These are phyloP conservation scores for Oryzias curvinotus DNA, from an alignment of 2,113 vertebrate genomes.

Conservation along the genomic window DNA sequence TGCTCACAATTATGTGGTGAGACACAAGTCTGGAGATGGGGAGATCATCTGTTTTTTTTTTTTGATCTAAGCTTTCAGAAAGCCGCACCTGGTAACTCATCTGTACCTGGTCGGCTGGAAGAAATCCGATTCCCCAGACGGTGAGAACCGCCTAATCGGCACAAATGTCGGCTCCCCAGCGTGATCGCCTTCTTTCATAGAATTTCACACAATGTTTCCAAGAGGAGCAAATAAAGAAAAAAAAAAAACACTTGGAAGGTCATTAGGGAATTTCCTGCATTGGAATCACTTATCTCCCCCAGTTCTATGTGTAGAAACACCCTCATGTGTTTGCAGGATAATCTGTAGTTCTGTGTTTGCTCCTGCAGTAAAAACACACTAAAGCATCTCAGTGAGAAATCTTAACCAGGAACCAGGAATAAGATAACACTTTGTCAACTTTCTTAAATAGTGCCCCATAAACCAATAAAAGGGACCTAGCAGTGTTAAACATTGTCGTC, in stretches of 20 bases:
- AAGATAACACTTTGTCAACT: no score
- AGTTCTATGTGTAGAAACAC: not conserved
- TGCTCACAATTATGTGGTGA: conserved; percentile 20
- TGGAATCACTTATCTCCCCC: conserved; percentile 10
- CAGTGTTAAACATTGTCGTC: no score
- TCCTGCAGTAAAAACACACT: no score
- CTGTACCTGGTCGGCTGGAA: conserved; percentile 46
- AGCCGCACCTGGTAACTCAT: conserved; percentile 51
- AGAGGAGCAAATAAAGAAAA: not conserved
- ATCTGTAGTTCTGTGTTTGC: no score
- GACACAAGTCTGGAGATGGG: conserved; percentile 22
- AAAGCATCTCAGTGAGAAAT: no score
- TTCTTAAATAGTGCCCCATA: no score
- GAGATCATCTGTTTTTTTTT: conserved; percentile 18
- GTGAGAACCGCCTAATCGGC: conserved; percentile 30
- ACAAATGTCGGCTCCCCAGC: conserved; percentile 27
- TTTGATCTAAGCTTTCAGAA: conserved; percentile 11
- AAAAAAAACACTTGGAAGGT: conserved; percentile 12
- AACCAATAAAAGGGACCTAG: no score
- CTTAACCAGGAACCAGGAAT: no score
- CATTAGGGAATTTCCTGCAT: conserved; percentile 29
- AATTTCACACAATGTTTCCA: conserved; percentile 19
- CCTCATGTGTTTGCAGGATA: no score
- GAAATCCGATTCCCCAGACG: conserved; percentile 33
- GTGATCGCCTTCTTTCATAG: conserved; percentile 1